Percentiles rank a stretch among this genome's conserved stretches.
Evolutionary conservation across 1,140 invertebrate species (phyloP).

Genomic region (Danaus melanippus): DNA sequence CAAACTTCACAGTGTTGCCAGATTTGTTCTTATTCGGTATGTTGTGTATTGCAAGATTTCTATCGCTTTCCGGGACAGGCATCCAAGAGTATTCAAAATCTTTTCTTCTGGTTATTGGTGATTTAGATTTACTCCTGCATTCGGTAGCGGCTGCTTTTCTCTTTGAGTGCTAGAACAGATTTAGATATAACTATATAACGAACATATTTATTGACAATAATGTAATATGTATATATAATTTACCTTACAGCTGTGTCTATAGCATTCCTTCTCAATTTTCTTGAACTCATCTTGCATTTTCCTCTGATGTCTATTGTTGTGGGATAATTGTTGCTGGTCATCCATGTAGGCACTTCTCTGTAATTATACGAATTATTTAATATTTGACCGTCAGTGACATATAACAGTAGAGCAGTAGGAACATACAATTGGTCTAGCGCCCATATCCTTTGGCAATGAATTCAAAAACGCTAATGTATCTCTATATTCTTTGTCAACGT

Average conservation of each 20-base stretch:
- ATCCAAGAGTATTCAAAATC: slow-evolving; percentile 61
- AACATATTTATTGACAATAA: no score
- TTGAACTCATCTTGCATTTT: slow-evolving; percentile 52
- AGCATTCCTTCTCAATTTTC: slow-evolving; percentile 46
- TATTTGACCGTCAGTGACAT: slow-evolving; percentile 5
- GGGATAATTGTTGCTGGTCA: slow-evolving; percentile 36
- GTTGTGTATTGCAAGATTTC: slow-evolving; percentile 44
- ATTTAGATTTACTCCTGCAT: slow-evolving; percentile 32
- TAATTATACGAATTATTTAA: slow-evolving; percentile 18
- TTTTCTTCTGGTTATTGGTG: slow-evolving; percentile 25
- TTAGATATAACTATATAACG: slow-evolving; percentile 2
- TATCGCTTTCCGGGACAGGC: slow-evolving; percentile 56
- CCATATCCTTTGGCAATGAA: slow-evolving; percentile 47
- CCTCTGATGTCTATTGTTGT: slow-evolving; percentile 39
- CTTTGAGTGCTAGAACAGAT: slow-evolving; percentile 25
- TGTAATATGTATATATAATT: slow-evolving; percentile 1
- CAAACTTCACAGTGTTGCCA: slow-evolving; percentile 51
- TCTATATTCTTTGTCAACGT: slow-evolving; percentile 61
- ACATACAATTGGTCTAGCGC: slow-evolving; percentile 37
- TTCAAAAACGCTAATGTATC: slow-evolving; percentile 63
- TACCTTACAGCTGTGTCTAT: slow-evolving; percentile 40
- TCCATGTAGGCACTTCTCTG: slow-evolving; percentile 49
- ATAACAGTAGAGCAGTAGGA: slow-evolving; percentile 11
- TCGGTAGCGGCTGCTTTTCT: slow-evolving; percentile 15
- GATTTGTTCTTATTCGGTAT: slow-evolving; percentile 44